Conservation (phyloP, 1,140 invertebrate species). For the Rhysida immarginata region DNA sequence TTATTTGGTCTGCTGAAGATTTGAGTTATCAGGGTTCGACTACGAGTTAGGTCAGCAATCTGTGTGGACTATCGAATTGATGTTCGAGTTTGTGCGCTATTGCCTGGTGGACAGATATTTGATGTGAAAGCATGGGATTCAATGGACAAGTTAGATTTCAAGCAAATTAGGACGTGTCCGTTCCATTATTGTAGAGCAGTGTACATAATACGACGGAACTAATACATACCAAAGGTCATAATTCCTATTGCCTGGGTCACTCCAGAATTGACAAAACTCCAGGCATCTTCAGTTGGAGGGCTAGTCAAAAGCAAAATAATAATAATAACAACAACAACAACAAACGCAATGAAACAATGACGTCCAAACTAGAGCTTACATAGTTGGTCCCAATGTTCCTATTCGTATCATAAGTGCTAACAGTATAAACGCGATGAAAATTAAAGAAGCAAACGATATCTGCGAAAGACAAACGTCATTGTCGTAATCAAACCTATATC, state of each 20-base stretch:
- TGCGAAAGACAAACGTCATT: constrained; percentile 6
- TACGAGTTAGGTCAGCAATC: too few species aligned
- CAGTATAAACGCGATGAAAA: constrained; percentile 58
- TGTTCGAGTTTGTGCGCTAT: too few species aligned
- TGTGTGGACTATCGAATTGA: too few species aligned
- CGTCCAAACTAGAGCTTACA: constrained; percentile 20
- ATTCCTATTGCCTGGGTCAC: constrained; percentile 68
- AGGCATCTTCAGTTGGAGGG: constrained; percentile 47
- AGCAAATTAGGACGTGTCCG: too few species aligned
- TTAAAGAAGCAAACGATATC: constrained; percentile 55
- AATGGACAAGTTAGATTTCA: too few species aligned
- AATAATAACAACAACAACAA: background rate
- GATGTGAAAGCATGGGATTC: too few species aligned
- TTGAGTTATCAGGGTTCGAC: too few species aligned
- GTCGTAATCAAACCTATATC: too few species aligned
- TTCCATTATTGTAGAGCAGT: too few species aligned
- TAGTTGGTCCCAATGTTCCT: constrained; percentile 26
- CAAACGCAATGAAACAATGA: constrained; percentile 5
- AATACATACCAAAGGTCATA: constrained; percentile 59
- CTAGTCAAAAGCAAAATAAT: constrained; percentile 31
- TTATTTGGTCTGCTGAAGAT: too few species aligned
- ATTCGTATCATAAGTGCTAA: constrained; percentile 50
- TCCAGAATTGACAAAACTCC: constrained; percentile 55
- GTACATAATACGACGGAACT: too few species aligned
- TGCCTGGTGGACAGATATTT: too few species aligned